Evolutionary conservation across 2,113 vertebrate genomes (phyloP), one percentile per base, ranked within the genome.

Genomic region (Sapayoa aenigma): DNA sequence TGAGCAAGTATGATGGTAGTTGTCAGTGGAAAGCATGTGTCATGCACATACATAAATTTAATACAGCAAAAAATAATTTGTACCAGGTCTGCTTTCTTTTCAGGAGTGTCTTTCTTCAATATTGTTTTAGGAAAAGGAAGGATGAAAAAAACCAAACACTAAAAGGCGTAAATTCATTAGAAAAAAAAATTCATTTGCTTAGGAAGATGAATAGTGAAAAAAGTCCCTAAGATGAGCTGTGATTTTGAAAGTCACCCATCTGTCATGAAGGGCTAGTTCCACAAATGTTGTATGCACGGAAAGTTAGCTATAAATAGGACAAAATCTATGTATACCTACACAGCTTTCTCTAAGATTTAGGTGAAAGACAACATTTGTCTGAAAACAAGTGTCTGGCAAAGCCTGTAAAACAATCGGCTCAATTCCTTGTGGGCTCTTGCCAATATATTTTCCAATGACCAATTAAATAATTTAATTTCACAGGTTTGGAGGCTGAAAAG

Each of bases 1-100:
- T 93, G 83, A 97, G 81, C 78, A 66, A 44, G 91, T 84, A 74
- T 78, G 89, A 96, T 92, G 97, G 82, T 50, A 92, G 31, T 84
- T 82, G 4, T 95, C 77, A 92, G 56, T 85, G 78, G 8, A 90
- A 97, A 94, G 74, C n/a, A 11, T 50, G 63, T 84, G 84, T 85
- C 53, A 37, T 44, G 52, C n/a, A 82, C 84, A 86, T 52, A 63
- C 39, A 77, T 82, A 96, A 97, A 95, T 39, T 87, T 93, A 81
- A 39, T 72, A 56, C 68, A 94, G 58, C 55, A 97, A 84, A n/a
- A 82, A 89, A 30, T 24, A 65, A 39, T 93, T 88, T 6, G 2
- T 87, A 90, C 24, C 35, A 69, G 46, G 30, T 85, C 63, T 87
- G 9, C 24, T 83, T 79, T 46, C 18, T 89, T 80, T 8, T 3